Evolutionary conservation across 2,888 invertebrate genomes (phyloP), one percentile per base, ranked within the genome.

Genomic region (Endotricha flammealis): DNA sequence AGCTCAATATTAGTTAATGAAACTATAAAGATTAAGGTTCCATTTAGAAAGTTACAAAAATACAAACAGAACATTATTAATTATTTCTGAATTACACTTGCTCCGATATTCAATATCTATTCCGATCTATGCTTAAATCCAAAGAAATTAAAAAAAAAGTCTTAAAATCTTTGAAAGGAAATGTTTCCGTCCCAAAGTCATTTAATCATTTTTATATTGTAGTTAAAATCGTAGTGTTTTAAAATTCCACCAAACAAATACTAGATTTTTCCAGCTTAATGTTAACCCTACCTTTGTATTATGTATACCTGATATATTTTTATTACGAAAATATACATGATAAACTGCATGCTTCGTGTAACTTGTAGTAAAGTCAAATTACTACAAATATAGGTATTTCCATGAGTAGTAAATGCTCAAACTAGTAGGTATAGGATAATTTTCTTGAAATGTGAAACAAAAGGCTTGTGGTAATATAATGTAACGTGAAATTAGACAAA

Each of bases 121-220:
- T 32, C 29, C 39, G 32, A 36, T 42, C 23, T 29, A 38, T 37
- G 41, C 36, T 38, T 42, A 13, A 45, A 50, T n/a, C n/a, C n/a
- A n/a, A n/a, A n/a, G n/a, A n/a, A n/a, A n/a, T n/a, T n/a, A n/a
- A n/a, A n/a, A n/a, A n/a, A n/a, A n/a, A n/a, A n/a, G n/a, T n/a
- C n/a, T n/a, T n/a, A n/a, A n/a, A n/a, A n/a, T 39, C 42, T 57
- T 70, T 66, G 62, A 64, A 71, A 68, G 67, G 64, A 73, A 81
- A 80, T 78, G 74, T 80, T 76, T 85, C 85, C 85, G 85, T 85
- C 85, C 85, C 79, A 66, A 80, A 57, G 82, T 85, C 85, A 82
- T 80, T 82, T 85, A 76, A 65, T 62, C 56, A 64, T 66, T 64
- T 73, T 76, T 66, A 70, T 65, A 70, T 61, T 63, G 60, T 49